These are phyloP conservation scores for Premnoplex brunnescens DNA, from an alignment of 2,797 vertebrate species.

Conservation along the genomic window DNA sequence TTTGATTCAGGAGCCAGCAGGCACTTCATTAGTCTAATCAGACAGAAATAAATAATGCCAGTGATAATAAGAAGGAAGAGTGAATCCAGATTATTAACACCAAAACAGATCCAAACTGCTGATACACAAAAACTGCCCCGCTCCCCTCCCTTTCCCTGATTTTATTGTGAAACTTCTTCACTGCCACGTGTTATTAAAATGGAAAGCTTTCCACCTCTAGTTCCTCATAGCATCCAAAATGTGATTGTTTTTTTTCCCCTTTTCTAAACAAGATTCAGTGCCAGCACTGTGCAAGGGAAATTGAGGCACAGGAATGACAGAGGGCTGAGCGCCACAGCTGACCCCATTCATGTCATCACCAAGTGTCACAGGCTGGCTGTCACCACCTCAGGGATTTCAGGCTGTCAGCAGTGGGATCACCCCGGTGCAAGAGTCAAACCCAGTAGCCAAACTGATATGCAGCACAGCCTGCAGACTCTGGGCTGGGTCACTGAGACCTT, in stretches of 20 bases:
- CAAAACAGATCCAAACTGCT: slow-evolving; percentile 1
- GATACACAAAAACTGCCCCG: neutral
- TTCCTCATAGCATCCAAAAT: neutral
- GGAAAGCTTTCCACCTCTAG: neutral
- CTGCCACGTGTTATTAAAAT: neutral
- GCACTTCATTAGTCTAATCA: slow-evolving; percentile 20
- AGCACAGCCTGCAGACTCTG: neutral
- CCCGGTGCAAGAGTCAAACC: fast-evolving
- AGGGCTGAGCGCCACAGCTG: neutral
- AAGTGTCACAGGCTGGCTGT: neutral
- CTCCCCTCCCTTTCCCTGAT: neutral
- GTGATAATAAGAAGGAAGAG: neutral
- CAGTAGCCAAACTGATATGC: neutral
- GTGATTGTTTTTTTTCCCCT: fast-evolving
- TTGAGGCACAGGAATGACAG: fast-evolving
- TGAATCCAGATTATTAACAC: neutral
- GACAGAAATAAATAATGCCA: neutral
- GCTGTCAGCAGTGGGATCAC: neutral
- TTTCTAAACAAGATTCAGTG: neutral
- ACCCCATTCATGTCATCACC: neutral
- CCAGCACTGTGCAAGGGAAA: fast-evolving
- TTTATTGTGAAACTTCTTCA: neutral
- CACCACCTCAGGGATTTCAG: neutral
- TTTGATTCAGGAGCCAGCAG: neutral
- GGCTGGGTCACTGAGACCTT: neutral